A percentile compares a stretch with the other conserved stretches of the same genome.
Conservation (phyloP, 2,113 vertebrate genomes). For the Gulo gulo region DNA sequence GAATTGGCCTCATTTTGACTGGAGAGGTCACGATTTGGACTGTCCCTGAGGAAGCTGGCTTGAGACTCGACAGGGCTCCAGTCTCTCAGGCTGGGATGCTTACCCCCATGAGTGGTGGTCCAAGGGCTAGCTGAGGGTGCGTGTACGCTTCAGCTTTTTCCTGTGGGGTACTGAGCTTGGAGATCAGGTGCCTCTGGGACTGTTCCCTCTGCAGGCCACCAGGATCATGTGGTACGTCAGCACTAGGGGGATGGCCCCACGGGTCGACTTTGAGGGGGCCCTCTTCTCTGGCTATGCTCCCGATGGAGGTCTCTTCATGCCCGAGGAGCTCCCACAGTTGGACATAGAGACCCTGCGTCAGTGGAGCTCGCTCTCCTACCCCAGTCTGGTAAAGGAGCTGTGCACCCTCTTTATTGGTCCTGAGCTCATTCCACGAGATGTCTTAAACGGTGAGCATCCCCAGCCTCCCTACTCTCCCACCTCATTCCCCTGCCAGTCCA, state of each 20-base stretch:
- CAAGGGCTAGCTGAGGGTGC: neutral
- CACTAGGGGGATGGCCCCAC: constrained; percentile 84
- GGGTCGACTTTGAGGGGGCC: constrained; percentile 85
- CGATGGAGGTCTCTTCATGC: constrained; percentile 94
- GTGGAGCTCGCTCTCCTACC: constrained; percentile 88
- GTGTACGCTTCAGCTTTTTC: neutral
- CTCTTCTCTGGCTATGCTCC: constrained; percentile 91
- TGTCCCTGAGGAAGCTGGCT: neutral
- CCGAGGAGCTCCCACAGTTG: constrained; percentile 85
- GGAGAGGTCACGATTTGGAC: neutral
- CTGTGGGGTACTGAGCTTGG: fast-evolving
- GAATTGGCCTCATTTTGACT: neutral
- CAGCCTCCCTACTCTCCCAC: neutral
- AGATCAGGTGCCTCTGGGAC: neutral
- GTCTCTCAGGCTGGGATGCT: neutral
- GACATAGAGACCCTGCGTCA: constrained; percentile 77
- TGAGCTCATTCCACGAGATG: constrained; percentile 81
- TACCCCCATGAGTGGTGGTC: neutral
- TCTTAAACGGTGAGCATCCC: constrained; percentile 85
- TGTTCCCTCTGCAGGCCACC: constrained; percentile 40
- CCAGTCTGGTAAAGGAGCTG: constrained; percentile 88
- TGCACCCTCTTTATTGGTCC: constrained; percentile 87
- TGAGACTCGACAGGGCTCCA: neutral
- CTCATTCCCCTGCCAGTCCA: neutral
- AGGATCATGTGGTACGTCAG: constrained; percentile 89